Conservation (phyloP, 2,113 vertebrate genomes). For the Hystrix cristata region DNA sequence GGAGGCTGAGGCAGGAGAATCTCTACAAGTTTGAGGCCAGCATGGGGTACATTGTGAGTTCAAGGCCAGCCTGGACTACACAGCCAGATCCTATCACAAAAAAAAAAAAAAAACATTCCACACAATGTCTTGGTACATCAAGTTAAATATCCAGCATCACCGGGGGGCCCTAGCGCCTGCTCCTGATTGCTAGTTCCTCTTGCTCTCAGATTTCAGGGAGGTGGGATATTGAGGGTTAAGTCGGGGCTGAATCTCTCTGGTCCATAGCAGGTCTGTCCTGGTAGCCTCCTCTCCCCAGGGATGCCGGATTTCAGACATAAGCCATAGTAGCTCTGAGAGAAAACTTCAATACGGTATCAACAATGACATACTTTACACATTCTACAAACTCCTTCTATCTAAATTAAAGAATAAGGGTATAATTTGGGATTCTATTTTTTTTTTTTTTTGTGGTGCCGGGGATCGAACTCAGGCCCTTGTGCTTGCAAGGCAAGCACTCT, state of each 20-base stretch:
- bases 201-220: neutral
- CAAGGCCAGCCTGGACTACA: neutral
- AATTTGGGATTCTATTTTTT: slow-evolving; percentile 61
- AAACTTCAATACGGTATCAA: slow-evolving; percentile 67
- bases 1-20: neutral
- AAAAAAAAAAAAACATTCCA: neutral
- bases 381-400: slow-evolving; percentile 38
- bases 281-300: slow-evolving; percentile 42
- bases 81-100: neutral
- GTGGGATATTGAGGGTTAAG: slow-evolving; percentile 29
- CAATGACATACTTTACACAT: slow-evolving; percentile 52
- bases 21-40: neutral
- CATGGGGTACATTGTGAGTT: neutral
- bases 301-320: slow-evolving; percentile 68
- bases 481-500: no score
- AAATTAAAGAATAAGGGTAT: slow-evolving; percentile 39
- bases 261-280: slow-evolving; percentile 65
- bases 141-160: neutral
- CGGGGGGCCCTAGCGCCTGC: neutral
- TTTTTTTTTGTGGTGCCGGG: no score
- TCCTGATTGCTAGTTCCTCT: slow-evolving; percentile 12
- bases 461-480: no score
- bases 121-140: neutral
- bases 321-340: slow-evolving; percentile 59
- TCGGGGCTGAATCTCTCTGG: slow-evolving; percentile 48